phyloP scores from a whole-genome alignment of 2,888 invertebrate genomes.

The Mechanitis mazaeus region DNA sequence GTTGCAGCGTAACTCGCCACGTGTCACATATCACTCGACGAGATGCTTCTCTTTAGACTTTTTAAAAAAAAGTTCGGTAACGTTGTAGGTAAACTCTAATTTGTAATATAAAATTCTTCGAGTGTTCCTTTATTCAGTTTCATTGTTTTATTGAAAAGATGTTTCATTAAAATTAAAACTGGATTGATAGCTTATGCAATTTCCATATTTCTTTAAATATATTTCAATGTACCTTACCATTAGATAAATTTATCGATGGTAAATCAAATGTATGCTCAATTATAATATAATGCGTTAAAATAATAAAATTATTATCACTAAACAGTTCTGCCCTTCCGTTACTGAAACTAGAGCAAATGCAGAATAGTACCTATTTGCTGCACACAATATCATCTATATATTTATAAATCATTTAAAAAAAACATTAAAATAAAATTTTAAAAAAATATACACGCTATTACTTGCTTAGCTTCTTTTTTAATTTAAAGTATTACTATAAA shows the following conservation, averaged over 20 bases:
- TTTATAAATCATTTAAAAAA: too few relatives aligned
- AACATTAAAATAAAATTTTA: too few relatives aligned
- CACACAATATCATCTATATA: too few relatives aligned
- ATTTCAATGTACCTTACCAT: too few relatives aligned
- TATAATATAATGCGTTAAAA: too few relatives aligned
- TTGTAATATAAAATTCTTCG: conserved; percentile 24
- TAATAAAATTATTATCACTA: background rate
- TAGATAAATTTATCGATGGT: too few relatives aligned
- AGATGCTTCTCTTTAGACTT: conserved; percentile 69
- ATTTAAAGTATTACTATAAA: too few relatives aligned
- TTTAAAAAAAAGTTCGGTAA: conserved; percentile 32
- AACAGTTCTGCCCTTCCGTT: conserved; percentile 10
- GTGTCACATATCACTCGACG: conserved; percentile 75
- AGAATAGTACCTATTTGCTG: background rate
- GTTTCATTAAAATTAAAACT: background rate
- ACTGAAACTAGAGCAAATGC: conserved; percentile 14
- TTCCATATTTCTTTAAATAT: too few relatives aligned
- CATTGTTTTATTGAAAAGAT: background rate
- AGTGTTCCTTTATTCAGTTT: conserved; percentile 10
- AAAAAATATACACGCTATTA: too few relatives aligned
- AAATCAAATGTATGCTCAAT: too few relatives aligned
- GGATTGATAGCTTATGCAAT: too few relatives aligned
- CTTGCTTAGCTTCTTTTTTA: too few relatives aligned
- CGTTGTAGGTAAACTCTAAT: conserved; percentile 20
- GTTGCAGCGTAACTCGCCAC: conserved; percentile 52